These are phyloP conservation scores for Temnothorax longispinosus DNA, from an alignment of 1,140 invertebrate genomes.

Conservation along the genomic window DNA sequence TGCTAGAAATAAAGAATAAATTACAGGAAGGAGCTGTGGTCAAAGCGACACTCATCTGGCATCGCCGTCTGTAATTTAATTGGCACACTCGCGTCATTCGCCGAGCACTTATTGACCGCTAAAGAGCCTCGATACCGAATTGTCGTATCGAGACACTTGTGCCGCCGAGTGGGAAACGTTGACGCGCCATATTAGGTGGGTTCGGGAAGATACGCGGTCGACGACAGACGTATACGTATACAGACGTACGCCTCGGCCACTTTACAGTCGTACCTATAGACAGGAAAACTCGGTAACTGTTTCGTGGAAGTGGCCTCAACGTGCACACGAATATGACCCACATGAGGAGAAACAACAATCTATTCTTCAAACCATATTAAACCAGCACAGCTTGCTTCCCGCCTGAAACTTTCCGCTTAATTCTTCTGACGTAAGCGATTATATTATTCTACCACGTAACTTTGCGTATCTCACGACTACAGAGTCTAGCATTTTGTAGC, in stretches of 20 bases:
- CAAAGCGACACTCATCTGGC: slow-evolving; percentile 7
- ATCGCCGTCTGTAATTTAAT: slow-evolving; percentile 38
- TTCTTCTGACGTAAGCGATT: not conserved
- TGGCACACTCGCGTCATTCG: slow-evolving; percentile 41
- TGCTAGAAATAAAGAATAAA: not conserved
- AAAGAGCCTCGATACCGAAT: slow-evolving; percentile 22
- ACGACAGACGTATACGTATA: not conserved
- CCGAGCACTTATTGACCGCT: slow-evolving; percentile 14
- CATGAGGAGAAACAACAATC: not conserved
- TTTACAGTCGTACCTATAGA: slow-evolving; percentile 32
- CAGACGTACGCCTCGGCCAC: not conserved
- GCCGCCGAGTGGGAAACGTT: not conserved
- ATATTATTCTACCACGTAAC: not conserved
- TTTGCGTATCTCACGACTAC: not conserved
- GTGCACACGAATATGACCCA: not conserved
- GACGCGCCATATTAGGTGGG: slow-evolving; percentile 25
- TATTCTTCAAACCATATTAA: slow-evolving; percentile 1
- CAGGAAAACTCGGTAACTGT: slow-evolving; percentile 23
- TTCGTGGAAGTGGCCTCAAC: not conserved
- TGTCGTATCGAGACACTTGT: slow-evolving; percentile 17
- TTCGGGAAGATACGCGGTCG: slow-evolving; percentile 21
- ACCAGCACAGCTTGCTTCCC: not conserved
- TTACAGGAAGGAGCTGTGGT: not conserved
- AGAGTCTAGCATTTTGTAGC: not conserved
- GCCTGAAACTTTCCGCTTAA: not conserved